A percentile compares a stretch with the other conserved stretches of the same genome.
Conservation (phyloP, 2,797 vertebrate species). For the Pseudochromis fuscus region DNA sequence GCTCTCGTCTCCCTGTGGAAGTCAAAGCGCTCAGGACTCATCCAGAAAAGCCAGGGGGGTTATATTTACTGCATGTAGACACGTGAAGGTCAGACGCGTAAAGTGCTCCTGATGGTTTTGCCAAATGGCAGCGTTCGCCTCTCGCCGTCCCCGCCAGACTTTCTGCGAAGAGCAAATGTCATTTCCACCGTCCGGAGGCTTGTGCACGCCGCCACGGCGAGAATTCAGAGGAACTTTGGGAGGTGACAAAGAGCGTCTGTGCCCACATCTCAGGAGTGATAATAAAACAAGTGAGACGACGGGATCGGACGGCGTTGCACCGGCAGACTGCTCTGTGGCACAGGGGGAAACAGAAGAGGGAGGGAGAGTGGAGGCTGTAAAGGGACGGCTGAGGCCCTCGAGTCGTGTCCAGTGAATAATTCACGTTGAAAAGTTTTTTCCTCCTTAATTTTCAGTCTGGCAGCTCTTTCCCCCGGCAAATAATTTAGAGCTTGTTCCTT, state of each 20-base stretch:
- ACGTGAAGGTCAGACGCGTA: conserved; percentile 84
- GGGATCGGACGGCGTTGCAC: conserved; percentile 38
- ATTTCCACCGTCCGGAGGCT: conserved; percentile 56
- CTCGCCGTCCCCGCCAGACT: conserved; percentile 42
- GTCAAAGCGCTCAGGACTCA: conserved; percentile 47
- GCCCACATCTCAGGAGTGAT: conserved; percentile 72
- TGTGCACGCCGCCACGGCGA: conserved; percentile 39
- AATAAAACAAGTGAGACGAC: conserved; percentile 72
- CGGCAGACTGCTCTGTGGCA: conserved; percentile 50
- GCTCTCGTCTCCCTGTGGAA: conserved; percentile 40
- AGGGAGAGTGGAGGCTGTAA: too few relatives aligned
- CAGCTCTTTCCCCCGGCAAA: conserved; percentile 75
- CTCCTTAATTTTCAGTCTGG: conserved; percentile 83
- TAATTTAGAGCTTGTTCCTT: conserved; percentile 82
- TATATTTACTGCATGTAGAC: conserved; percentile 87
- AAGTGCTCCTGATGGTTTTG: conserved; percentile 84
- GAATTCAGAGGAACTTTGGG: conserved; percentile 50
- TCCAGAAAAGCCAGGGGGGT: conserved; percentile 63
- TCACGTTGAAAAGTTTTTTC: conserved; percentile 86
- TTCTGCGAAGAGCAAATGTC: conserved; percentile 59
- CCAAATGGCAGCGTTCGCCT: conserved; percentile 79
- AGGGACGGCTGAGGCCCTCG: conserved; percentile 80
- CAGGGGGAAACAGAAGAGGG: conserved; percentile 27
- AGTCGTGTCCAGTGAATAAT: conserved; percentile 82
- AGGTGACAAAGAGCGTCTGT: conserved; percentile 73